phyloP scores from a whole-genome alignment of 2,113 vertebrate genomes.

The Corynorhinus townsendii region DNA sequence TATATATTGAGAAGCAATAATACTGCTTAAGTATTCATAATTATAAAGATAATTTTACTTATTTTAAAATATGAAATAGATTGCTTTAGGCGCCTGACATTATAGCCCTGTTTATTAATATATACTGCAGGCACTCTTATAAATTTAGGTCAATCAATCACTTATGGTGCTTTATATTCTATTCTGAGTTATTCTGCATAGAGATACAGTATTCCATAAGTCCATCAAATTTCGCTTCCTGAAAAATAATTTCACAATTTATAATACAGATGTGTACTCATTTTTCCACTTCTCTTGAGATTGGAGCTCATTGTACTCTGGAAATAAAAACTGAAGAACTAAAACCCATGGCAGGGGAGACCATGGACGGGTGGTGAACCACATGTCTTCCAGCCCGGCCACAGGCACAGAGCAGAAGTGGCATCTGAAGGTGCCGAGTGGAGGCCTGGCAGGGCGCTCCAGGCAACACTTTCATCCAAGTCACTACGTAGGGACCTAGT shows the following conservation, averaged over 20 bases:
- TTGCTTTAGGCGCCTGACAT: constrained; percentile 1
- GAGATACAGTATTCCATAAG: constrained; percentile 41
- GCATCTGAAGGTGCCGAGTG: rapidly evolving
- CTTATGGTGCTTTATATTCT: not conserved
- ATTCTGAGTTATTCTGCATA: not conserved
- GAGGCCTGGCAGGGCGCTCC: rapidly evolving
- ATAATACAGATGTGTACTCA: not conserved
- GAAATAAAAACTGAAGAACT: not conserved
- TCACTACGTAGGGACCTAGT: not conserved
- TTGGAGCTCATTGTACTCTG: not conserved
- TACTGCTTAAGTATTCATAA: constrained; percentile 67
- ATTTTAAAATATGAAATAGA: constrained; percentile 60
- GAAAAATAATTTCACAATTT: constrained; percentile 40
- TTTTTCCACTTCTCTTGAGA: not conserved
- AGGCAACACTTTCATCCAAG: not conserved
- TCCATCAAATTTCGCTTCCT: constrained; percentile 28
- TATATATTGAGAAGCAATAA: constrained; percentile 62
- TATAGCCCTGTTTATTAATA: not conserved
- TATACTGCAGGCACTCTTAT: constrained; percentile 9
- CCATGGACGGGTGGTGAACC: not conserved
- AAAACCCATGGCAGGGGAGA: not conserved
- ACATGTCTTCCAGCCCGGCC: rapidly evolving
- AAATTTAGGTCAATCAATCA: constrained; percentile 40
- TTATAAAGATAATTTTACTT: constrained; percentile 52
- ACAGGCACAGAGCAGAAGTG: not conserved